Evolutionary conservation across 1,140 invertebrate genomes (phyloP).

Genomic region (Drosophila rufa): DNA sequence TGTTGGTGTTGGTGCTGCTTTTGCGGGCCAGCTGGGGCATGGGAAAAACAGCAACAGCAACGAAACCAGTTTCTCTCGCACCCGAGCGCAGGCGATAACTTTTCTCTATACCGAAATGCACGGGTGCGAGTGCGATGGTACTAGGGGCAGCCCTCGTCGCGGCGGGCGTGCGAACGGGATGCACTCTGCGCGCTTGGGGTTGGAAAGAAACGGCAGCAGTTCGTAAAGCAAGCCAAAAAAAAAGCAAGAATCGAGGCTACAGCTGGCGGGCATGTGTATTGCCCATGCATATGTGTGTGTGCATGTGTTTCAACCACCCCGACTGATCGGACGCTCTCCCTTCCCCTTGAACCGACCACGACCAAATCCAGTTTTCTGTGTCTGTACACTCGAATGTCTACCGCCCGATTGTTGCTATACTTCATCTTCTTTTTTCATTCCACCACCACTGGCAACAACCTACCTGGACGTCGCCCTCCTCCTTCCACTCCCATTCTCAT

Average conservation of each 20-base stretch:
- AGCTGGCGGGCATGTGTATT: constrained; percentile 74
- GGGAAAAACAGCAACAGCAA: constrained; percentile 16
- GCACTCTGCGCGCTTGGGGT: constrained; percentile 52
- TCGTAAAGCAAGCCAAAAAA: constrained; percentile 39
- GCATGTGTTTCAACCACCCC: constrained; percentile 68
- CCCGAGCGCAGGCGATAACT: constrained; percentile 38
- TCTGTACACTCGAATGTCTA: constrained; percentile 73
- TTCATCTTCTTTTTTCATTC: constrained; percentile 79
- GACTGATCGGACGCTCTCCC: constrained; percentile 31
- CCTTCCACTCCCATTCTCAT: constrained; percentile 1
- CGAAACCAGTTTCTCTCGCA: constrained; percentile 68
- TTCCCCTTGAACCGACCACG: constrained; percentile 8
- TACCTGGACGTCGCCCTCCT: constrained; percentile 28
- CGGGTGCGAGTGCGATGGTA: constrained; percentile 63
- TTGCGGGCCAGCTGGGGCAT: constrained; percentile 23
- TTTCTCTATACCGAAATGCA: constrained; percentile 75
- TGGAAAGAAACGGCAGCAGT: constrained; percentile 76
- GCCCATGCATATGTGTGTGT: constrained; percentile 47
- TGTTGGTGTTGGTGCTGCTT: constrained; percentile 45
- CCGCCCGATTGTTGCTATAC: constrained; percentile 68
- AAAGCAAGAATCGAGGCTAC: constrained; percentile 61
- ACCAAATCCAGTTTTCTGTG: constrained; percentile 72
- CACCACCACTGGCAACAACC: constrained; percentile 59
- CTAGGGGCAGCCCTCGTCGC: constrained; percentile 20
- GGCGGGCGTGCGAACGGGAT: constrained; percentile 39